phyloP scores from a whole-genome alignment of 2,113 vertebrate species.

The Tympanuchus pallidicinctus region DNA sequence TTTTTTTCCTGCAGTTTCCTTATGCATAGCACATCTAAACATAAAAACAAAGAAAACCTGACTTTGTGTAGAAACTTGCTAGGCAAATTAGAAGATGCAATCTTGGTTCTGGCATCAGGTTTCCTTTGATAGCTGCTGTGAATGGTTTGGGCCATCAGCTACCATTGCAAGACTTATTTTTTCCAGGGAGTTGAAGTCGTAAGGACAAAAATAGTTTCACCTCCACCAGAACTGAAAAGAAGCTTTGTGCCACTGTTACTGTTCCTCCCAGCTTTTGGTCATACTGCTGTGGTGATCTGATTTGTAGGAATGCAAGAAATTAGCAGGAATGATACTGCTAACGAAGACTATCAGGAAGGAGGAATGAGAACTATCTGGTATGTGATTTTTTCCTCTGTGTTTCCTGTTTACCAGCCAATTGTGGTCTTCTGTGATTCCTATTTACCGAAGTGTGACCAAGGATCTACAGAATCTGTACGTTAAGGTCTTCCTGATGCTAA shows the following conservation, averaged over 20 bases:
- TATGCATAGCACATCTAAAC: not conserved
- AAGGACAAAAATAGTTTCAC: not conserved
- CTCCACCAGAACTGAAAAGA: not conserved
- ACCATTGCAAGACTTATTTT: not conserved
- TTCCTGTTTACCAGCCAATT: not conserved
- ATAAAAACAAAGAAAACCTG: not conserved
- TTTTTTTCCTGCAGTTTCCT: not conserved
- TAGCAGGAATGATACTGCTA: not conserved
- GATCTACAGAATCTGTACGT: not conserved
- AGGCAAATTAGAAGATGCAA: not conserved
- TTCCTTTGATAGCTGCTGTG: not conserved
- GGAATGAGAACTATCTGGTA: not conserved
- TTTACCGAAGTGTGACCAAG: not conserved
- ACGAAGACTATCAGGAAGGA: not conserved
- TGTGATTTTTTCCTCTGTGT: not conserved
- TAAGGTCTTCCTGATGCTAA: not conserved
- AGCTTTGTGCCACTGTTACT: accelerated
- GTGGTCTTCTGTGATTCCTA: not conserved
- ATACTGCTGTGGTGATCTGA: not conserved
- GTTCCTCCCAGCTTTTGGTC: not conserved
- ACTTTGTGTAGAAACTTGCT: not conserved
- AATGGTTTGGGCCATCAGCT: not conserved
- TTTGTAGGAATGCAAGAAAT: not conserved
- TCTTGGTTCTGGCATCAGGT: not conserved
- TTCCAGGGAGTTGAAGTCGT: not conserved